Evolutionary conservation across 2,113 vertebrate species (phyloP), one percentile per base, ranked within the genome.

Genomic region (Penelope pileata): DNA sequence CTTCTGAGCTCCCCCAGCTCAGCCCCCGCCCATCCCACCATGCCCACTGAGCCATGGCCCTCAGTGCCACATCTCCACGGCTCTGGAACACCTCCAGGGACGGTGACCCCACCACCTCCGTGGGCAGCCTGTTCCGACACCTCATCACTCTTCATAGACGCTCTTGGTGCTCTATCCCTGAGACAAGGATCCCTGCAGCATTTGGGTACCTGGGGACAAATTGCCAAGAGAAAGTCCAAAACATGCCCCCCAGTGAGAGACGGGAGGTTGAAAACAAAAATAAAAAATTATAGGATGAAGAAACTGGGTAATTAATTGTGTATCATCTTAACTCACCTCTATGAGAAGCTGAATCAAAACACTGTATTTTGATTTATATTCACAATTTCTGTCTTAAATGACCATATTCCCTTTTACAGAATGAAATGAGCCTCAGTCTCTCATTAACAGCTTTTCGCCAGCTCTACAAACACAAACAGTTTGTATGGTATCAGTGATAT

Each of bases 121-220:
- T n/a, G n/a, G n/a, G n/a, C n/a, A n/a, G n/a, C n/a, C n/a, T n/a
- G n/a, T n/a, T n/a, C n/a, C n/a, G n/a, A n/a, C n/a, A n/a, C n/a
- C n/a, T n/a, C n/a, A n/a, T n/a, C n/a, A n/a, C n/a, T n/a, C n/a
- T n/a, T n/a, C n/a, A n/a, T n/a, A n/a, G n/a, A n/a, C n/a, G n/a
- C n/a, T n/a, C n/a, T n/a, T n/a, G n/a, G n/a, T 0, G 6, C 30
- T 7, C 13, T 22, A 34, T 17, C 63, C 10, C 30, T 1, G 6
- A 19, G 47, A 30, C n/a, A n/a, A n/a, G n/a, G n/a, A n/a, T n/a
- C n/a, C n/a, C n/a, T n/a, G n/a, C n/a, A n/a, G n/a, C n/a, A n/a
- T n/a, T n/a, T n/a, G n/a, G 32, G n/a, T 27, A 23, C 22, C 11
- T 45, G 26, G 66, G 53, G 27, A 38, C 38, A 8, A 7, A 19